Conservation (phyloP, 1,140 invertebrate genomes). For the Microvelia longipes region DNA sequence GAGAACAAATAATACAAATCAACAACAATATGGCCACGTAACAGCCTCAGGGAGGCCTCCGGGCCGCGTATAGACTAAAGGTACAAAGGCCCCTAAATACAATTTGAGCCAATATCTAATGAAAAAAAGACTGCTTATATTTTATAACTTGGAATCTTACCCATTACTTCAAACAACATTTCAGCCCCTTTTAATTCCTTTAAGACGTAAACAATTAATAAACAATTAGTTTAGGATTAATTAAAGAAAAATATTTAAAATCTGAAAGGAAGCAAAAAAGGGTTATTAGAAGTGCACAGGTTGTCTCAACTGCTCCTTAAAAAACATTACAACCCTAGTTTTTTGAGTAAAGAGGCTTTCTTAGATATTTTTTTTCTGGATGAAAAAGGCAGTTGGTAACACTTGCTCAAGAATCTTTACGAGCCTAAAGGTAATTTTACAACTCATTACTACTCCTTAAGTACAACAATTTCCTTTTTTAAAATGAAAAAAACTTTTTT, state of each 20-base stretch:
- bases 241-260: background rate
- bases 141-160: too few species aligned
- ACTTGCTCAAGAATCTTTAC: background rate
- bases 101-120: too few species aligned
- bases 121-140: too few species aligned
- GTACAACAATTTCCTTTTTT: background rate
- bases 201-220: background rate
- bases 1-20: too few species aligned
- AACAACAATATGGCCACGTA: too few species aligned
- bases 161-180: too few species aligned
- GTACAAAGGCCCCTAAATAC: too few species aligned
- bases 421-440: background rate
- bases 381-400: background rate
- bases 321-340: background rate
- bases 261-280: too few species aligned
- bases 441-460: background rate
- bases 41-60: too few species aligned
- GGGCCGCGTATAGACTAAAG: too few species aligned
- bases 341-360: too few species aligned
- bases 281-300: background rate
- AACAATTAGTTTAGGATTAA: background rate
- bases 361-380: background rate
- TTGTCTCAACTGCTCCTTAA: background rate
- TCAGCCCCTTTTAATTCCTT: too few species aligned
- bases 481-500: background rate